Evolutionary conservation across 2,797 vertebrate genomes (phyloP), one percentile per base, ranked within the genome.

Genomic region (Champsocephalus gunnari): DNA sequence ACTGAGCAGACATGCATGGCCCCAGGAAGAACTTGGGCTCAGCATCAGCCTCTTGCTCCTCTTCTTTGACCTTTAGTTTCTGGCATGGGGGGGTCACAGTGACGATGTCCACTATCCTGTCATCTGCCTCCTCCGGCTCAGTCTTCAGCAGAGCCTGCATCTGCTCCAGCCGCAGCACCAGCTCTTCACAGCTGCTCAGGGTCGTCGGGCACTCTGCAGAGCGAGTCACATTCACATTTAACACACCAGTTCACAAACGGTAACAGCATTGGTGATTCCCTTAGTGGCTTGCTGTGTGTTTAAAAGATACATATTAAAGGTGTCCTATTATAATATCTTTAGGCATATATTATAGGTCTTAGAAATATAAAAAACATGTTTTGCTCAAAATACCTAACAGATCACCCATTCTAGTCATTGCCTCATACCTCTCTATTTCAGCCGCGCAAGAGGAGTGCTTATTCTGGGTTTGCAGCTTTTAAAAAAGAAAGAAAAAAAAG

Each of bases 91-190:
- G 96, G 0, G 90, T 93, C 3, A 96, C 93, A 1, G 88, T 95
- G 78, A 98, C 86, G 53, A 99, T 86, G 86, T 99, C 98, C 17
- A 99, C 95, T 79, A 96, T 96, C 78, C 98, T 95, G 2, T 98
- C 93, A 2, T 92, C 83, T 2, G 95, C 94, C 0, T 96, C 96
- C 80, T 99, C 98, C 0, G 96, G 96, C 64, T 99, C 98, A 0
- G 95, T 96, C 83, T 99, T 99, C 84, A 99, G 94, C 86, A 97
- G 93, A 3, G 94, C 96, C 90, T 99, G 97, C 62, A 99, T 95
- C 54, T 98, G 97, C 91, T 98, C 96, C 64, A 99, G 92, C 71
- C 97, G 96, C 86, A 87, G 94, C 84, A 97, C 93, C 71, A 99
- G 93, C 82, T 94, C 95, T 64, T 97, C 96, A 4, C 94, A 94